Evolutionary conservation across 2,888 invertebrate species (phyloP), one percentile per base, ranked within the genome.

Genomic region (Parasteatoda lunata): DNA sequence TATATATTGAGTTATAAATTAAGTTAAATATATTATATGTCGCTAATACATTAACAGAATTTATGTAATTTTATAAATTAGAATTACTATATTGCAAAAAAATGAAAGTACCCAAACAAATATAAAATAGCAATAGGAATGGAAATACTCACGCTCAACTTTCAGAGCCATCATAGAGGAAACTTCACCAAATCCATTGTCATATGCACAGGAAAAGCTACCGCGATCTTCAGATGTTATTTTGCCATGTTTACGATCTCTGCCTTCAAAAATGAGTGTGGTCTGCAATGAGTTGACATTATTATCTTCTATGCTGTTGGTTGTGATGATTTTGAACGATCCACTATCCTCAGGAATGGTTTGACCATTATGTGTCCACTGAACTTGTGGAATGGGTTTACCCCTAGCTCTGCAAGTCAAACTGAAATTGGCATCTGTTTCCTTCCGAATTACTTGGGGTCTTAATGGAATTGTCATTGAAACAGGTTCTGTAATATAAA

Each of bases 101-200:
- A 30, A 30, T 30, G 30, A 30, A 30, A 30, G 2, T 30, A 30
- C 30, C 30, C 30, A 30, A 30, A 30, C 30, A 30, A 30, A 30
- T 30, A 30, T 30, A 1, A 30, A 30, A 30, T 1, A 30, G 30
- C 30, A 30, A 30, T 30, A 30, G 30, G 30, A 30, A 30, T 30
- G 30, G 30, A 30, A 30, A 65, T 1, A 70, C 89, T 88, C 81
- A 89, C 89, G 97, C 93, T 97, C 97, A 90, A 97, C 96, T 91
- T 96, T 94, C 82, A 98, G 93, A 92, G 96, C 96, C 96, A 97
- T 97, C 45, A 89, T 89, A 89, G 95, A 95, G 9, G 96, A 96
- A 91, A 97, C 97, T 73, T 95, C 95, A 92, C 96, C 96, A 15
- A 97, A 97, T 92, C 97, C 97, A 91, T 97, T 97, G 91, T 96